A percentile compares a stretch with the other conserved stretches of the same genome.
Evolutionary conservation across 2,113 vertebrate genomes (phyloP).

Genomic region (Chelonoidis abingdonii): DNA sequence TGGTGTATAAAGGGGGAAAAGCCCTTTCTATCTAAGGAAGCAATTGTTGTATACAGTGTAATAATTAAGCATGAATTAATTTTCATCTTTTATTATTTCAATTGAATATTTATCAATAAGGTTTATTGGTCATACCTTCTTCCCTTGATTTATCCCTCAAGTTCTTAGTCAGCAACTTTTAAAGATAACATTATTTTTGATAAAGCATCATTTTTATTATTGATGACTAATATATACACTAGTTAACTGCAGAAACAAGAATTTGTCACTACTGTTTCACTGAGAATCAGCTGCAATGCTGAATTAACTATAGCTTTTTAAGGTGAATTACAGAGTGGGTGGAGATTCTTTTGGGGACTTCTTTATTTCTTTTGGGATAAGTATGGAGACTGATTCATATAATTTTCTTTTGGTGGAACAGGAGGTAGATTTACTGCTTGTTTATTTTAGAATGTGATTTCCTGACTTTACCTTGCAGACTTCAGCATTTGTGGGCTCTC

Average conservation of each 20-base stretch:
- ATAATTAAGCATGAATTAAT: not conserved
- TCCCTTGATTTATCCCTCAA: not conserved
- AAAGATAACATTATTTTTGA: not conserved
- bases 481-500: not conserved
- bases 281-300: not conserved
- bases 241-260: not conserved
- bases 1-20: not conserved
- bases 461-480: not conserved
- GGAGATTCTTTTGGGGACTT: not conserved
- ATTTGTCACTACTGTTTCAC: not conserved
- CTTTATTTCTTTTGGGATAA: not conserved
- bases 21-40: not conserved
- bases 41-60: not conserved
- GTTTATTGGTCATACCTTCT: not conserved
- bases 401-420: not conserved
- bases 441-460: not conserved
- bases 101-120: not conserved
- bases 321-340: not conserved
- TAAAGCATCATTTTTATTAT: not conserved
- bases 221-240: not conserved
- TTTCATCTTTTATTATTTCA: not conserved
- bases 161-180: not conserved
- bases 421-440: not conserved
- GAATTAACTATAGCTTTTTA: not conserved
- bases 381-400: not conserved